These are phyloP conservation scores for Ammospiza caudacuta DNA, from an alignment of 2,113 vertebrate species.

Conservation along the genomic window DNA sequence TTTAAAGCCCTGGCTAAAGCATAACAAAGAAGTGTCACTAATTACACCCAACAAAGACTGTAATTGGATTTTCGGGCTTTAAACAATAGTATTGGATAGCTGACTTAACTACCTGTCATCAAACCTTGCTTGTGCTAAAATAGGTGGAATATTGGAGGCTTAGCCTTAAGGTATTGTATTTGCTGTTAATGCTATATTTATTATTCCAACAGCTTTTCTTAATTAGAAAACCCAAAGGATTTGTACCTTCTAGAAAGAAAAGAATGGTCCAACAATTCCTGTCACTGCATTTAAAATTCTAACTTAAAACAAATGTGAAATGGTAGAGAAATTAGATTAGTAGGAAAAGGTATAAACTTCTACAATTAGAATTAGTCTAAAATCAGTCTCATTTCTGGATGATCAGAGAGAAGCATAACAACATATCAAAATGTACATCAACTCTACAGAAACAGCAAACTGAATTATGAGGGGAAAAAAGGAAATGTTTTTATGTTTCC, in stretches of 20 bases:
- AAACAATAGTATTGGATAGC: background rate
- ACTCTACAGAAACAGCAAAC: background rate
- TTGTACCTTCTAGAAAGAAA: background rate
- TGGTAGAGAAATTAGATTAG: background rate
- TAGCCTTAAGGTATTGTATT: background rate
- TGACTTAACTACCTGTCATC: background rate
- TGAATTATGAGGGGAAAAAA: background rate
- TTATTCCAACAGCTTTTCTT: background rate
- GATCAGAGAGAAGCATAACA: background rate
- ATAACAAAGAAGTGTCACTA: background rate
- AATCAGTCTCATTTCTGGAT: background rate
- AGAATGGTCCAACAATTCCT: background rate
- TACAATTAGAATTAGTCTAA: background rate
- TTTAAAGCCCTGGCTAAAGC: background rate
- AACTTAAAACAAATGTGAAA: background rate
- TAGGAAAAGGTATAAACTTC: background rate
- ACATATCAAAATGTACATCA: background rate
- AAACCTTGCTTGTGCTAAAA: background rate
- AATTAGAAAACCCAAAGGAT: background rate
- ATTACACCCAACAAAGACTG: background rate
- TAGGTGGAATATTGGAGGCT: background rate
- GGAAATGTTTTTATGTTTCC: background rate
- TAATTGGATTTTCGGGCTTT: background rate
- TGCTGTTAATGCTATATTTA: background rate
- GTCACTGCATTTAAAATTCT: background rate